Conservation (phyloP, 2,113 vertebrate species). For the Chloebia gouldiae region DNA sequence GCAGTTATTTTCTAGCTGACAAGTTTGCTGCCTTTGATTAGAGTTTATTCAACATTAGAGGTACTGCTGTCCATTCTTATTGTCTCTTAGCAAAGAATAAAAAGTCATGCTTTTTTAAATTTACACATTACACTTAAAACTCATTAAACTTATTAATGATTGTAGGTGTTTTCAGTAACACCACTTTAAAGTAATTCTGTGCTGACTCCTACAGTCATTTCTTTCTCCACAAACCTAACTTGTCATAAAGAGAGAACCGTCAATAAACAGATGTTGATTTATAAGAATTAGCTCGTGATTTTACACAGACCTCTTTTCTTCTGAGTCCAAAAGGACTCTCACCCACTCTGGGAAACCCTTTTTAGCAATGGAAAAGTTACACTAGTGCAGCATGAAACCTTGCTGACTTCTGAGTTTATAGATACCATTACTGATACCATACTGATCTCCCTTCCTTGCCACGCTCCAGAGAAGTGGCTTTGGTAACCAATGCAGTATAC, state of each 20-base stretch:
- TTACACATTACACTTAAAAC: not conserved
- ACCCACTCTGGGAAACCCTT: not conserved
- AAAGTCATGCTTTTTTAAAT: not conserved
- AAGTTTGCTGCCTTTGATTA: not conserved
- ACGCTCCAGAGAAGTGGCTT: not conserved
- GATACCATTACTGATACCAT: not conserved
- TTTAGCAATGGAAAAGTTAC: not conserved
- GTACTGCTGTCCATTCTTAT: not conserved
- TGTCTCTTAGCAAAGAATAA: not conserved
- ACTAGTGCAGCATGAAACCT: not conserved
- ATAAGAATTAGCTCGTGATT: not conserved
- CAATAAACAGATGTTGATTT: not conserved
- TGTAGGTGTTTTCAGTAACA: not conserved
- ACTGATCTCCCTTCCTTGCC: not conserved
- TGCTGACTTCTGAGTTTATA: not conserved
- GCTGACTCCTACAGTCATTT: not conserved
- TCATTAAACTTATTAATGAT: not conserved
- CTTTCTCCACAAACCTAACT: not conserved
- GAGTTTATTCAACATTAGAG: not conserved
- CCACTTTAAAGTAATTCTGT: not conserved
- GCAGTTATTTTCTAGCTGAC: not conserved
- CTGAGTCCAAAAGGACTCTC: not conserved
- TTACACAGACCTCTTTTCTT: not conserved
- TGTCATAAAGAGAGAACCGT: not conserved
- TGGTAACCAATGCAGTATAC: accelerated